A percentile compares a stretch with the other conserved stretches of the same genome.
Conservation (phyloP, 2,113 vertebrate species). For the Arothron firmamentum region DNA sequence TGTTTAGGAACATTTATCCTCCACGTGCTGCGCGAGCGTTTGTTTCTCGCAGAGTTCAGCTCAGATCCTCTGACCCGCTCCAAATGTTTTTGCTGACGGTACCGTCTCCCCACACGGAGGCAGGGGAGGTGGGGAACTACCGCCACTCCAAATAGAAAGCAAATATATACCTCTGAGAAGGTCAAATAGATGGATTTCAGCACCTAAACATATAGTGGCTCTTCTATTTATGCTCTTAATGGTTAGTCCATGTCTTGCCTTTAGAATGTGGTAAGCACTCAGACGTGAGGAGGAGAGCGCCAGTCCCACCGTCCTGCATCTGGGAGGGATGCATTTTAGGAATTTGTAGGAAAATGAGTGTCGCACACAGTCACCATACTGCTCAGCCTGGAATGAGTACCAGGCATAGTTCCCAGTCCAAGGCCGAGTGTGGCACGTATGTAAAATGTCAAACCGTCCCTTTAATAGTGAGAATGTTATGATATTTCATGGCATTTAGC, state of each 20-base stretch:
- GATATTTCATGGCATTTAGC: no score
- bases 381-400: no score
- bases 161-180: conserved; percentile 39
- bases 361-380: no score
- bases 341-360: no score
- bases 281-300: no score
- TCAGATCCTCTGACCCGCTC: conserved; percentile 32
- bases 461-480: no score
- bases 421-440: no score
- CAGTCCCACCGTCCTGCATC: no score
- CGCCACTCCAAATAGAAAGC: conserved; percentile 59
- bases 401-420: no score
- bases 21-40: neutral
- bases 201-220: conserved; percentile 1
- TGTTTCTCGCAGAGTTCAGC: conserved; percentile 29
- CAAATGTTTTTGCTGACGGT: conserved; percentile 42
- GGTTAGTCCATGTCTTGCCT: neutral
- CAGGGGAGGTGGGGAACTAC: conserved; percentile 37
- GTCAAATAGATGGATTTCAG: conserved; percentile 48
- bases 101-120: conserved; percentile 30
- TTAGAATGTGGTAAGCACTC: conserved; percentile 2
- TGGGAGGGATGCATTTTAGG: no score
- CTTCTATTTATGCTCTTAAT: conserved; percentile 2
- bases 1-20: conserved; percentile 21
- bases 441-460: no score